Base-by-base conservation (phyloP, 2,797 vertebrate genomes). In the Sebastes nivosus region DNA sequence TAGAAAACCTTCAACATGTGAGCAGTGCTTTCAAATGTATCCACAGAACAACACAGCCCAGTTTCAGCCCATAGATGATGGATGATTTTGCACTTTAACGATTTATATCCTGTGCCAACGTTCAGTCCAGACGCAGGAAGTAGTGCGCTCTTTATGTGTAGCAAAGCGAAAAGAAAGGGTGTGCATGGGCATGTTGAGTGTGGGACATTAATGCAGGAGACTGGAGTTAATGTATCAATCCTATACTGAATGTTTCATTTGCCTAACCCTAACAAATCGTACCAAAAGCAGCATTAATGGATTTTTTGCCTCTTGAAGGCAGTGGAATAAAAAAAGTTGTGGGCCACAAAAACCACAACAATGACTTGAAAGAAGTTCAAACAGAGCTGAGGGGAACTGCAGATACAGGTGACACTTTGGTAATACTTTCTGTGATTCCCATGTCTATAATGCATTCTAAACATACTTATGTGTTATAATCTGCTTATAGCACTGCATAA, bases 151-250 rank as follows among this genome's bases (percentile, higher is more conserved):
- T 59, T 20, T 14, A 24, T 25, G 32, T 20, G 10, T 3, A 42
- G 10, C 14, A 6, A 54, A 32, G 18, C 0, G 8, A 16, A 14
- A 29, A 63, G 24, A 36, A 20, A 7, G 2, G 2, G n/a, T 42
- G 5, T 34, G 11, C 1, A 60, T 24, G 55, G 8, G 3, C 18
- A 22, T 67, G 73, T 22, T 24, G 38, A 61, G 58, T 12, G 11
- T 76, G 2, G 42, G 25, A 59, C 63, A 25, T 34, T 27, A 3
- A 58, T 50, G 25, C 52, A 16, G n/a, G 0, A 54, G 25, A n/a
- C 34, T 52, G 46, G 18, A 52, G 16, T 52, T 8, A 52, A 20
- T 52, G 7, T 52, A 52, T 20, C 16, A 5, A 11, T 63, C 58
- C 20, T 2, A 2, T 38, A 11, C 20, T 22, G 8, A 29, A 16